Conservation (phyloP, 2,888 invertebrate species). For the Zaprionus lineosus region DNA sequence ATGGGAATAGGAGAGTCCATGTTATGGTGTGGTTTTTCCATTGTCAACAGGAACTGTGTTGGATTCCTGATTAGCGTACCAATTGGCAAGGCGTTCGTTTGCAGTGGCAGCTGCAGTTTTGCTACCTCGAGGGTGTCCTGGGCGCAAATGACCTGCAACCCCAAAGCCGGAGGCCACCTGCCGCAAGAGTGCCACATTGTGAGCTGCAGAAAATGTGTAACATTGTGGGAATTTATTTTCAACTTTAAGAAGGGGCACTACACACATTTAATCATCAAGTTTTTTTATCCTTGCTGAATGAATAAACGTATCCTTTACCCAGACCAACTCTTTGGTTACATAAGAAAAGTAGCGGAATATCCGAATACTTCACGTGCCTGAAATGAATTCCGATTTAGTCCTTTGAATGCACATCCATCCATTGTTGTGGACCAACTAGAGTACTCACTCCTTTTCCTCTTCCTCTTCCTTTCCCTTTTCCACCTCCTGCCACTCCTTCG, state of each 20-base stretch:
- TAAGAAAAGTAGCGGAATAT: conserved; percentile 51
- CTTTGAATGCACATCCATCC: neutral
- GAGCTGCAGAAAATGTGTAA: too few relatives aligned
- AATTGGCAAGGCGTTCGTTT: conserved; percentile 21
- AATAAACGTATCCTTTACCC: too few relatives aligned
- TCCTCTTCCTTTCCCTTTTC: neutral
- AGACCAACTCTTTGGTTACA: conserved; percentile 19
- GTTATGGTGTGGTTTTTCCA: conserved; percentile 31
- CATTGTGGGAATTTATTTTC: too few relatives aligned
- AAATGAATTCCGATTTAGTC: conserved; percentile 61
- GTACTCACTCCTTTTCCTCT: neutral
- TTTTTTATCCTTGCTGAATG: too few relatives aligned
- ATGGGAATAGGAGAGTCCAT: too few relatives aligned
- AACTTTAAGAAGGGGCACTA: too few relatives aligned
- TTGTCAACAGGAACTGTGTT: conserved; percentile 28
- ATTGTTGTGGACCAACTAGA: conserved; percentile 28
- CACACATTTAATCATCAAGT: neutral
- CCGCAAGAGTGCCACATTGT: too few relatives aligned
- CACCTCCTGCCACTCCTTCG: neutral
- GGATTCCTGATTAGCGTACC: conserved; percentile 43
- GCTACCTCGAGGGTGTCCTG: neutral
- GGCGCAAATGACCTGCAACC: conserved; percentile 1
- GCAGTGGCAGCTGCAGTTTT: neutral
- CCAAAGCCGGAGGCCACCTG: too few relatives aligned
- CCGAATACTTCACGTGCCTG: conserved; percentile 58